Percentiles rank a stretch among this genome's conserved stretches.
These are phyloP conservation scores for Ceraclea dissimilis DNA, from an alignment of 2,888 invertebrate genomes.

Conservation along the genomic window DNA sequence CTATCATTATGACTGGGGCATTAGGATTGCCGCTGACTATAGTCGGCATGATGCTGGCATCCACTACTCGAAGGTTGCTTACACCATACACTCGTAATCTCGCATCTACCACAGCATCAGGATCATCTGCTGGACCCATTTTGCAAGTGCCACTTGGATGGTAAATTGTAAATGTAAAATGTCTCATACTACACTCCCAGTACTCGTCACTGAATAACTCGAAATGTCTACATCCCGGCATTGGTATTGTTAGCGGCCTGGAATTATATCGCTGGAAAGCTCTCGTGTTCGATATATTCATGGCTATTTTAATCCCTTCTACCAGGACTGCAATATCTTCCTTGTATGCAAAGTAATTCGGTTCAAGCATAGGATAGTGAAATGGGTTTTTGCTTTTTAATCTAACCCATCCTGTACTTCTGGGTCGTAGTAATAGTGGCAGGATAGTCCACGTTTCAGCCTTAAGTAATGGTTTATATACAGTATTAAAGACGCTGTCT, in stretches of 20 bases:
- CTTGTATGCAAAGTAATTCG: slow-evolving; percentile 84
- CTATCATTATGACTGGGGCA: slow-evolving; percentile 85
- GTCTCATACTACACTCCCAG: slow-evolving; percentile 79
- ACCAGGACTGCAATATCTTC: slow-evolving; percentile 72
- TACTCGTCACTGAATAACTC: slow-evolving; percentile 71
- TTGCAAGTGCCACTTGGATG: slow-evolving; percentile 81
- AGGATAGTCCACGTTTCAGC: slow-evolving; percentile 81
- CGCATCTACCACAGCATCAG: slow-evolving; percentile 72
- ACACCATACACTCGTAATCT: slow-evolving; percentile 72
- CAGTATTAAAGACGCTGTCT: slow-evolving; percentile 75
- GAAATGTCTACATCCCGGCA: slow-evolving; percentile 74
- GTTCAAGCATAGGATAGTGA: slow-evolving; percentile 77
- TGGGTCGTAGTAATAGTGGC: slow-evolving; percentile 74
- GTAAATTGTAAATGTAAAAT: slow-evolving; percentile 76
- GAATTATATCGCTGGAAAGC: slow-evolving; percentile 79
- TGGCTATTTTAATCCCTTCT: slow-evolving; percentile 78
- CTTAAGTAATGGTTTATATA: slow-evolving; percentile 71
- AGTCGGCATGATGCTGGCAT: slow-evolving; percentile 83
- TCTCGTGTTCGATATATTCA: slow-evolving; percentile 69
- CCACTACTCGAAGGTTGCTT: slow-evolving; percentile 67
- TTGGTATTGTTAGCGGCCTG: slow-evolving; percentile 65
- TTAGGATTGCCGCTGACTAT: slow-evolving; percentile 88
- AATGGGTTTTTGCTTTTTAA: slow-evolving; percentile 74
- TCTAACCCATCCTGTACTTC: slow-evolving; percentile 81
- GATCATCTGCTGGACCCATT: slow-evolving; percentile 75